Conservation (phyloP, 2,888 invertebrate genomes). For the Harmothoe impar region DNA sequence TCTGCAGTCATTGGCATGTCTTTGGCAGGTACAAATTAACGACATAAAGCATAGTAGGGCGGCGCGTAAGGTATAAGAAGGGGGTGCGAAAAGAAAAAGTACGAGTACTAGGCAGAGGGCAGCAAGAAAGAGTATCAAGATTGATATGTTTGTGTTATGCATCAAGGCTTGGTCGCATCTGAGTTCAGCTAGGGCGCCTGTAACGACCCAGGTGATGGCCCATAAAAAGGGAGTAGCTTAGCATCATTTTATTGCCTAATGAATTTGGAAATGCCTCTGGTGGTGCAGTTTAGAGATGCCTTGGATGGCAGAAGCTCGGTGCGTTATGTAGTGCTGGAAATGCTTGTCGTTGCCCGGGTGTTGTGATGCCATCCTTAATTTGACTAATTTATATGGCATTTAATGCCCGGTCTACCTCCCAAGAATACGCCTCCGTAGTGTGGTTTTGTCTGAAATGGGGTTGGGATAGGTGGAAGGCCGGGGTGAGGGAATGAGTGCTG, state of each 20-base stretch:
- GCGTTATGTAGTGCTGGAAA: background rate
- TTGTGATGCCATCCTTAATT: constrained; percentile 24
- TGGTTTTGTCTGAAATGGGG: background rate
- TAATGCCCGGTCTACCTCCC: constrained; percentile 18
- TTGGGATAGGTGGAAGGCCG: too few relatives aligned
- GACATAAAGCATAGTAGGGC: background rate
- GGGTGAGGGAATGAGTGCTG: too few relatives aligned
- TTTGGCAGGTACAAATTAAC: constrained; percentile 18
- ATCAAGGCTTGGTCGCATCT: background rate
- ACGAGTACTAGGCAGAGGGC: background rate
- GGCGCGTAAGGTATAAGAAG: background rate
- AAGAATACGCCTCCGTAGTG: background rate
- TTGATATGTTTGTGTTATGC: constrained; percentile 15
- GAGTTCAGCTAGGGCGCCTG: background rate
- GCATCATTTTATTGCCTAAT: constrained; percentile 30
- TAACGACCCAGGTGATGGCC: background rate
- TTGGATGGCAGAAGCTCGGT: background rate
- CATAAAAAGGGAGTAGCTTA: constrained; percentile 13
- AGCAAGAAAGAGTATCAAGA: background rate
- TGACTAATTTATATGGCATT: constrained; percentile 42
- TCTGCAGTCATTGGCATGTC: constrained; percentile 5
- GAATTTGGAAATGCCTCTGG: constrained; percentile 9
- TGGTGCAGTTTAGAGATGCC: background rate
- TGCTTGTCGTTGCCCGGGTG: background rate
- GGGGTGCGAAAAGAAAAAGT: background rate